A percentile compares a stretch with the other conserved stretches of the same genome.
Conservation (phyloP, 2,113 vertebrate species). For the Puffinus mauretanicus region DNA sequence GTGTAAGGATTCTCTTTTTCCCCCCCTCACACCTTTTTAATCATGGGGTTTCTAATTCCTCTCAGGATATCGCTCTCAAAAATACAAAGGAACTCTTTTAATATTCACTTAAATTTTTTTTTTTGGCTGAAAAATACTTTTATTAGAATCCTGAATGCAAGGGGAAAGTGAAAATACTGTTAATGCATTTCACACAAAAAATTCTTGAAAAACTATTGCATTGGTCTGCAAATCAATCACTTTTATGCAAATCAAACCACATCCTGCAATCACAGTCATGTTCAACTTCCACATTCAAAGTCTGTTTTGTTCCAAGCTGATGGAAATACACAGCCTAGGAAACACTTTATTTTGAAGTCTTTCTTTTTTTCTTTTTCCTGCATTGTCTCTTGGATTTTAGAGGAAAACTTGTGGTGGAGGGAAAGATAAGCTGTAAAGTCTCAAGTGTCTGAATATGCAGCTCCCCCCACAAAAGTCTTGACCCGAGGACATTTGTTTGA, state of each 20-base stretch:
- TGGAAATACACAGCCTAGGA: slow-evolving; percentile 3
- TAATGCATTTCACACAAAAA: not conserved
- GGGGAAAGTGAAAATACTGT: not conserved
- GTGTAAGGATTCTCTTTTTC: not conserved
- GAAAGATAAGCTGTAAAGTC: not conserved
- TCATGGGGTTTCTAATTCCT: not conserved
- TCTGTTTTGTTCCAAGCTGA: not conserved
- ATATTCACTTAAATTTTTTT: not conserved
- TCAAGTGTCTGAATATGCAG: not conserved
- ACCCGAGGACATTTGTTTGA: slow-evolving; percentile 53
- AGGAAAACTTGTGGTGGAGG: not conserved
- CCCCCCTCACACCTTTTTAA: not conserved
- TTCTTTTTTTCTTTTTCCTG: not conserved
- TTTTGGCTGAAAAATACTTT: not conserved
- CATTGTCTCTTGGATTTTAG: not conserved
- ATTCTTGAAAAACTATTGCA: not conserved
- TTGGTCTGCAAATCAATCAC: slow-evolving; percentile 1
- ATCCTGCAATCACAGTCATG: slow-evolving; percentile 19
- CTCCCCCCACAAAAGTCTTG: slow-evolving; percentile 17
- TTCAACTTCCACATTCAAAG: not conserved
- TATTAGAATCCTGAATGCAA: not conserved
- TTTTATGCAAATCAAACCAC: slow-evolving; percentile 18
- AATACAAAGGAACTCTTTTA: not conserved
- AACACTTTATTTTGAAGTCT: not conserved
- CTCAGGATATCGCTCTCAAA: not conserved